A percentile compares a stretch with the other conserved stretches of the same genome.
phyloP scores from a whole-genome alignment of 1,140 invertebrate species.

The Periplaneta americana region DNA sequence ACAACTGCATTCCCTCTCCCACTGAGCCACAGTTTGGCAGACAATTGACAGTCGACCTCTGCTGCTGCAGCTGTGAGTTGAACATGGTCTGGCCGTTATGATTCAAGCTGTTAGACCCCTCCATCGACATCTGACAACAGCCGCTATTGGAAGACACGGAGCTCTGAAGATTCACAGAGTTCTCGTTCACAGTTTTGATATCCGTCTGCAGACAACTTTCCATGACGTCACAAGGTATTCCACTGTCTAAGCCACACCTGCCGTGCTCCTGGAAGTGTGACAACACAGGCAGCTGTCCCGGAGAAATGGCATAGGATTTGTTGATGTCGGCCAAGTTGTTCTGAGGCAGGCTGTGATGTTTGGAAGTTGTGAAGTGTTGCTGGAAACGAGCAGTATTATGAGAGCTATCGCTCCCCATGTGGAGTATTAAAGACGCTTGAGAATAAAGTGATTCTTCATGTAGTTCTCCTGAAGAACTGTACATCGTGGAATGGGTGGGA shows the following conservation, averaged over 20 bases:
- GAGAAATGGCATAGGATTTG: not conserved
- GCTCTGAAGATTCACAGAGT: not conserved
- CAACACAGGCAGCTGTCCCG: not conserved
- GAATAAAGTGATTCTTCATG: not conserved
- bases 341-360: not conserved
- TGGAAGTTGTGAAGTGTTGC: not conserved
- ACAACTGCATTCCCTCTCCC: not conserved
- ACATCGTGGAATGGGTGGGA: not conserved
- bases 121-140: not conserved
- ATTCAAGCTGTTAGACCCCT: not conserved
- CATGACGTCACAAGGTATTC: slow-evolving; percentile 1
- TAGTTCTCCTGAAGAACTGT: not conserved
- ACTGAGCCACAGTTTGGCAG: not conserved
- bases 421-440: slow-evolving; percentile 1
- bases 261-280: slow-evolving; percentile 6
- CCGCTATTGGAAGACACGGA: not conserved
- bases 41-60: not conserved
- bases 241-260: not conserved
- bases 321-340: not conserved
- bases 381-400: not conserved
- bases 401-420: not conserved
- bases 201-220: not conserved
- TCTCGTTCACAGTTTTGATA: not conserved
- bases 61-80: not conserved
- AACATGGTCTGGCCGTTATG: not conserved